Evolutionary conservation across 1,140 invertebrate genomes (phyloP).

Genomic region (Pseudomyrmex concolor): DNA sequence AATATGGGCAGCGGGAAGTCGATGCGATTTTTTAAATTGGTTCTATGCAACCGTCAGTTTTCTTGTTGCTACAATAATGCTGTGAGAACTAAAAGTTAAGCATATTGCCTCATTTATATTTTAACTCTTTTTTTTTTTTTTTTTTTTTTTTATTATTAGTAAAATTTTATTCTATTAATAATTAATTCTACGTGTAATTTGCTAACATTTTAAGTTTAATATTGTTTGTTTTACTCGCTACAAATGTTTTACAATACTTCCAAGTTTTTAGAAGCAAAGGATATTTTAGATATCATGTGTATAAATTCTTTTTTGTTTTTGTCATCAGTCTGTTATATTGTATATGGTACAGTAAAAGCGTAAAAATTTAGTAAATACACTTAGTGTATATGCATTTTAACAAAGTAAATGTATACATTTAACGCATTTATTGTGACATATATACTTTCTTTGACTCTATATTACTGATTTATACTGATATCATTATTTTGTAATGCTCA

Average conservation of each 20-base stretch:
- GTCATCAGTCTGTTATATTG: too few species aligned
- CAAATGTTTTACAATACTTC: neutral
- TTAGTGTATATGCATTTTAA: too few species aligned
- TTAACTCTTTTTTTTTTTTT: slow-evolving; percentile 33
- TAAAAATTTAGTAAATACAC: too few species aligned
- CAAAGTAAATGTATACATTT: neutral
- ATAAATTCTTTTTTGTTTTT: too few species aligned
- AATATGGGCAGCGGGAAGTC: slow-evolving; percentile 75
- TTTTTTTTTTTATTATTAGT: too few species aligned
- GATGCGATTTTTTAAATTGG: slow-evolving; percentile 76
- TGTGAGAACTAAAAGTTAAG: slow-evolving; percentile 63
- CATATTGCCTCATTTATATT: neutral
- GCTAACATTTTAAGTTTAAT: too few species aligned
- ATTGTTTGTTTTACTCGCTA: too few species aligned
- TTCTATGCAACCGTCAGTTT: slow-evolving; percentile 69
- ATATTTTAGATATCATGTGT: too few species aligned
- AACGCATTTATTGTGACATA: neutral
- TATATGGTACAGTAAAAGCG: too few species aligned
- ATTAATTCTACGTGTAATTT: too few species aligned
- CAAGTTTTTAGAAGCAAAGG: too few species aligned
- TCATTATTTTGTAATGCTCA: slow-evolving; percentile 9
- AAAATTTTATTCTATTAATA: too few species aligned
- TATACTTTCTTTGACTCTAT: neutral
- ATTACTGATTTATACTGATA: neutral
- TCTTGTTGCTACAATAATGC: slow-evolving; percentile 71